Percentiles rank a stretch among this genome's conserved stretches.
phyloP scores from a whole-genome alignment of 1,140 invertebrate species.

The Bathynomus jamesi region DNA sequence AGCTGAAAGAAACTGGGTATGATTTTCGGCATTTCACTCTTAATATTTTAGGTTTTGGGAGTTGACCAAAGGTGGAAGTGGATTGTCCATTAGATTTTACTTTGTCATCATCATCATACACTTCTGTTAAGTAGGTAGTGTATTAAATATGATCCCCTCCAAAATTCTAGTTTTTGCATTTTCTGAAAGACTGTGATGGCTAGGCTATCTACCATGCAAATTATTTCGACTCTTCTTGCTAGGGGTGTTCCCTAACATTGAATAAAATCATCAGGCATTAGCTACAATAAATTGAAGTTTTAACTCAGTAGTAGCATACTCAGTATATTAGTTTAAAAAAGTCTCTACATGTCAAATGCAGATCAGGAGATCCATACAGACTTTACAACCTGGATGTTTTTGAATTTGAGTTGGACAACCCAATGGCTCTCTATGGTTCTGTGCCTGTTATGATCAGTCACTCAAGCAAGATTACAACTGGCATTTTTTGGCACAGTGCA shows the following conservation, averaged over 20 bases:
- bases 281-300: too few relatives aligned
- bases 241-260: not conserved
- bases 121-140: too few relatives aligned
- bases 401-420: slow-evolving; percentile 90
- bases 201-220: not conserved
- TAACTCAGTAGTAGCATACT: too few relatives aligned
- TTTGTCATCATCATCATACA: too few relatives aligned
- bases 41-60: not conserved
- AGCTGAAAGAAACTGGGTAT: slow-evolving; percentile 75
- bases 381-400: slow-evolving; percentile 98
- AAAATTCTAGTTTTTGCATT: not conserved
- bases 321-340: too few relatives aligned
- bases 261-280: too few relatives aligned
- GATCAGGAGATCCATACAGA: slow-evolving; percentile 78
- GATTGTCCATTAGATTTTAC: not conserved
- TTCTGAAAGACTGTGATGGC: not conserved
- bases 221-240: not conserved
- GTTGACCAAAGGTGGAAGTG: not conserved
- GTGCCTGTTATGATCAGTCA: slow-evolving; percentile 91
- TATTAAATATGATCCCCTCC: too few relatives aligned
- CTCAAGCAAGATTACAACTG: slow-evolving; percentile 48
- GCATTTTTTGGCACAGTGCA: slow-evolving; percentile 94
- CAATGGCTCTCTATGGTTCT: slow-evolving; percentile 93
- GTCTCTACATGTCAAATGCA: slow-evolving; percentile 18
- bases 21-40: not conserved